phyloP scores from a whole-genome alignment of 2,113 vertebrate genomes.

The Labeo catla region DNA sequence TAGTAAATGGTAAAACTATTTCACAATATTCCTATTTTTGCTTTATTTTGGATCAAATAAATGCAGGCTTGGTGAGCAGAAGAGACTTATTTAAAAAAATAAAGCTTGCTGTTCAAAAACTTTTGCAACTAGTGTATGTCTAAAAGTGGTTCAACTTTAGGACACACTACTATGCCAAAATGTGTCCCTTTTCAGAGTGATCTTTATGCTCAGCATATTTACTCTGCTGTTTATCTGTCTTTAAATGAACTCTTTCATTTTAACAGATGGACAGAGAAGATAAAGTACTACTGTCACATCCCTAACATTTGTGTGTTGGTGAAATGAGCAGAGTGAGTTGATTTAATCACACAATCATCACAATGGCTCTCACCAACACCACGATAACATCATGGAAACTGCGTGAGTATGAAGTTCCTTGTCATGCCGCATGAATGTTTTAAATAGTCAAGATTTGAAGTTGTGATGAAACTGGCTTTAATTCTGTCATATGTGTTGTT shows the following conservation, averaged over 20 bases:
- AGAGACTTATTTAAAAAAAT: too few relatives aligned
- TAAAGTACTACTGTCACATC: not conserved
- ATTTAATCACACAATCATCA: slow-evolving; percentile 24
- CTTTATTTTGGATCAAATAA: too few relatives aligned
- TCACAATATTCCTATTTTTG: too few relatives aligned
- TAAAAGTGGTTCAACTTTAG: too few relatives aligned
- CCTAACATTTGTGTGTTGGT: slow-evolving; percentile 26
- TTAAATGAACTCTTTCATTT: not conserved
- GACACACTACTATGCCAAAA: too few relatives aligned
- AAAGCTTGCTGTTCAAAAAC: too few relatives aligned
- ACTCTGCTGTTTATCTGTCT: not conserved
- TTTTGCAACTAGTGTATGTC: too few relatives aligned
- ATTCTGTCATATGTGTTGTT: slow-evolving; percentile 2
- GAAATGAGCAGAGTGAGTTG: slow-evolving; percentile 19
- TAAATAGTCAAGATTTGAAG: not conserved
- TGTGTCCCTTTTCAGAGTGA: not conserved
- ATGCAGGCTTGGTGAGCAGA: too few relatives aligned
- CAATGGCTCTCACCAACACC: slow-evolving; percentile 82
- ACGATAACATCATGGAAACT: slow-evolving; percentile 94
- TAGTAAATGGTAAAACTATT: too few relatives aligned
- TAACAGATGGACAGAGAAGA: slow-evolving; percentile 23
- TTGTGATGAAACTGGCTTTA: not conserved
- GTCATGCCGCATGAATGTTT: not conserved
- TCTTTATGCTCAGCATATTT: not conserved
- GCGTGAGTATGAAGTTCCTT: slow-evolving; percentile 79